Evolutionary conservation across 1,140 invertebrate genomes (phyloP), one percentile per base, ranked within the genome.

Genomic region (Lanistes nyassanus): DNA sequence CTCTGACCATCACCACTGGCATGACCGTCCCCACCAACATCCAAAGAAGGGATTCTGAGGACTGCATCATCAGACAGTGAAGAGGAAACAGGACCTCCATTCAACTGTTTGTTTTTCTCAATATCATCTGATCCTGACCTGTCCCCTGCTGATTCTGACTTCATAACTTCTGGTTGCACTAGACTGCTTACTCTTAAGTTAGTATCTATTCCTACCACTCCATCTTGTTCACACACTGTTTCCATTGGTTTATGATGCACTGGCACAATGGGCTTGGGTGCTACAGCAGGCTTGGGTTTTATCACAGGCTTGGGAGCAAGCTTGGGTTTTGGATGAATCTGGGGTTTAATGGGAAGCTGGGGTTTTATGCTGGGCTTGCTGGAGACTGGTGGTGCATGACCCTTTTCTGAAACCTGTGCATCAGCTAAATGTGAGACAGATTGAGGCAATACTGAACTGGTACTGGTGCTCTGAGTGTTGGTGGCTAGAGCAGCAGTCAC

Each of bases 301-400:
- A 84, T 53, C 3, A 69, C 62, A 55, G 85, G 85, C 62, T 84
- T 86, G 55, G 81, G 80, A 34, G 78, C 79, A 36, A 84, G 62
- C 47, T 79, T 71, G 58, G 84, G 80, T 78, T 84, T 82, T 21
- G 70, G 55, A 60, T 42, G 34, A 26, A 55, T 16, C 21, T 47
- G 42, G 19, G 75, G 75, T 51, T 76, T 76, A 34, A 36, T 55
- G 29, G 56, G 56, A 26, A 31, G 1, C 23, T n/a, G 56, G 13
- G 34, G 21, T 23, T 64, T 64, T 21, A 34, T 26, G 31, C 0
- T 64, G 62, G 19, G 62, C 62, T 64, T 31, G 29, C 36, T 36
- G 3, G 19, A 55, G 13, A 3, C 21, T 68, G 42, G 42, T 29
- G 19, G 26, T 4, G 29, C 34, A n/a, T 37, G 13, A 29, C 51